Evolutionary conservation across 2,797 vertebrate species (phyloP), one percentile per base, ranked within the genome.

Genomic region (Malurus splendens): DNA sequence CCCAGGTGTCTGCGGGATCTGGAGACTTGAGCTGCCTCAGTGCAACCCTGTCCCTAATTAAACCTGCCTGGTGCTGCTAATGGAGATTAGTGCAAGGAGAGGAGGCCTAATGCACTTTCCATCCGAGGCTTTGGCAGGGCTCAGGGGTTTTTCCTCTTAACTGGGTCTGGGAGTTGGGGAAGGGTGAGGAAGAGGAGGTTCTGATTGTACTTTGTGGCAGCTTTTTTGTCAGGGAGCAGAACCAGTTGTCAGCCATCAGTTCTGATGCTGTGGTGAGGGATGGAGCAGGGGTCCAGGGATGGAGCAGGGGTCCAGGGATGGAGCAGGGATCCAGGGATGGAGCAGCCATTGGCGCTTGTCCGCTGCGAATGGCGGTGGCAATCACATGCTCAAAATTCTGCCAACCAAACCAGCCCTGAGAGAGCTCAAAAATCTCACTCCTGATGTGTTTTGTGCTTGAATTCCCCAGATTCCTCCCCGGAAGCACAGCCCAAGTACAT

Each of bases 401-500:
- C 68, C 0, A 0, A 9, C 3, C 51, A 13, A 57, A 60, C 22
- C 48, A 16, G 18, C 24, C 17, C 18, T 0, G 1, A 33, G 38
- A 17, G 57, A 45, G 28, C 70, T 24, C 47, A 13, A 16, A 4
- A 12, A 12, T 4, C 28, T 1, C 0, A 4, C 41, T 27, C 41
- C 47, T 0, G 2, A 7, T 0, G 50, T 5, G 14, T 77, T 83
- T 36, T 82, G 47, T 76, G 76, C 95, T 95, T 61, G 45, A 11
- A 8, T 72, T 85, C 60, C 67, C 19, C 94, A 99, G 98, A 97
- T 67, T 96, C 84, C 42, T 98, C 98, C 25, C 97, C 97, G 0
- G 98, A 99, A 93, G 98, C 98, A 7, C 98, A 98, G 59, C 98
- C 99, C 83, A 99, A 99, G 95, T 99, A 99, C 47, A 98, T 99